Base-by-base conservation (phyloP, 2,888 invertebrate species). In the Drosophila dives region DNA sequence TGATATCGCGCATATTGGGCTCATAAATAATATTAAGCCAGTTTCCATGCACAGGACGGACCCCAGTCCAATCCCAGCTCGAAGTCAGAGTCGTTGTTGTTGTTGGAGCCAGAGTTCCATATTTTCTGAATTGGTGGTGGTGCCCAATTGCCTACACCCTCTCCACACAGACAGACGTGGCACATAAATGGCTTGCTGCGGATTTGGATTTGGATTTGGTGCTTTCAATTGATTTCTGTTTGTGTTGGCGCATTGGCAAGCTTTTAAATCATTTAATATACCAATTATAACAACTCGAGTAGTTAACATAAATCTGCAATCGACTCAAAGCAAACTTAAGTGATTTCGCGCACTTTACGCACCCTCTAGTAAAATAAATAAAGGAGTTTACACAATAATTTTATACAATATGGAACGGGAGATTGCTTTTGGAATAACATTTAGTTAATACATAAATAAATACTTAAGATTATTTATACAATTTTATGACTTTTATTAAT, bases 251-350 rank as follows among this genome's bases (percentile, higher is more conserved):
- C 83, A 77, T 84, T 78, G 84, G 79, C 81, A 85, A 87, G 90
- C 91, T 89, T 90, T 90, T 91, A 91, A 92, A 92, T 92, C 91
- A 91, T 92, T 92, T 92, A 91, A 91, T 91, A 90, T 91, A 90
- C 92, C 92, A 92, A 92, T 92, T 92, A 92, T 92, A 91, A 92
- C 91, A 90, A 89, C 88, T 89, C 90, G 89, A 92, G 89, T 91
- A 90, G 92, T 92, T 90, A 89, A 87, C 91, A 92, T 92, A 92
- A 92, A 92, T 92, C 91, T 75, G 66, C 73, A 73, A 67, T 73
- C 58, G 64, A 74, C 80, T 80, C 85, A 80, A 75, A 80, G 80
- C 71, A 74, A 83, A 74, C 75, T 78, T 85, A 86, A 86, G 84
- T 86, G 89, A 86, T 84, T 82, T 84, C 77, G 73, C 66, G 76